Base-by-base conservation (phyloP, 2,888 invertebrate genomes). In the Pheosia tremula region DNA sequence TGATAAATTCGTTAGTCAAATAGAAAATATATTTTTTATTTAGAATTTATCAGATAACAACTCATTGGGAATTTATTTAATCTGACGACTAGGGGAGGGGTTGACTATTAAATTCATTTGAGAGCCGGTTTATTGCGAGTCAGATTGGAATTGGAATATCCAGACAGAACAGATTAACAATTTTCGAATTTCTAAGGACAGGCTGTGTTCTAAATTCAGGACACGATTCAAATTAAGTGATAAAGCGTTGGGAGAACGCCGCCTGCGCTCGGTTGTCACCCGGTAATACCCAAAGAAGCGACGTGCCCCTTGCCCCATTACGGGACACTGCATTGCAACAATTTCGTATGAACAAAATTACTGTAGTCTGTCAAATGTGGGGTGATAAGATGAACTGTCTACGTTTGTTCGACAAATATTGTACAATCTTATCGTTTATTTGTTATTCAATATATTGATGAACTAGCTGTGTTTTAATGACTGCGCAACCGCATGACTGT, bases 191-290 rank as follows among this genome's bases (percentile, higher is more conserved):
- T 81, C 75, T 71, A 75, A 79, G 76, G 74, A 75, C 77, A 75
- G 73, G 64, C 71, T 74, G 75, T 78, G 78, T 81, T 87, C 79
- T 70, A 80, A 83, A 91, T 90, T 90, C 90, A 74, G 80, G 79
- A 83, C 90, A 89, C 90, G 90, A 88, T 88, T 91, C 89, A 88
- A 90, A 90, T 90, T 90, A 90, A 89, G 90, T 89, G 90, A 89
- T 89, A 89, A 90, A 89, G 86, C 88, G 88, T 82, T 84, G 79
- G 75, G 78, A 81, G 78, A 78, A 78, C 75, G 79, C 82, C 80
- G 84, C 82, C 81, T 82, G 81, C 67, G 79, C 81, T 75, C 83
- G 80, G 79, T 83, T 87, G 88, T 85, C 88, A 87, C 80, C 72
- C 75, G 63, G 82, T 82, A 83, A 84, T 84, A 80, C 79, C 81